phyloP scores from a whole-genome alignment of 2,888 invertebrate genomes.

The Pheosia tremula region DNA sequence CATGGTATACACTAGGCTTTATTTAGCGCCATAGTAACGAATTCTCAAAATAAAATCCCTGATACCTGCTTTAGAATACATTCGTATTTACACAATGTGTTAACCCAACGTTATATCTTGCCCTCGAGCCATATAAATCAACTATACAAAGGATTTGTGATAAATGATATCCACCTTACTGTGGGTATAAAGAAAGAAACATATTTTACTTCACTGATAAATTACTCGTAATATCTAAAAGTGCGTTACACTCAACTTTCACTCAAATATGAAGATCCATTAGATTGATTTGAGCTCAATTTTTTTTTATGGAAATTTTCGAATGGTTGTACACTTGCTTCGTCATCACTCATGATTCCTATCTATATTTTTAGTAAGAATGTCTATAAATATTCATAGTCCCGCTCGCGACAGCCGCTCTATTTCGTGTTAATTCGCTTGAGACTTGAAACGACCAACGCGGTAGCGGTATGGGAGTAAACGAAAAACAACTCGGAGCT shows the following conservation, averaged over 20 bases:
- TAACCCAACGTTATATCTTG: not conserved
- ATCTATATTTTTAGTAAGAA: slow-evolving; percentile 22
- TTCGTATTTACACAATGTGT: not conserved
- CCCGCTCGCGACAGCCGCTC: slow-evolving; percentile 27
- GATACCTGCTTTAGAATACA: not conserved
- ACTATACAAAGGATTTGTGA: not conserved
- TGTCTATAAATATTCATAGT: slow-evolving; percentile 55
- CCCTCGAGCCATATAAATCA: not conserved
- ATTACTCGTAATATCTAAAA: not conserved
- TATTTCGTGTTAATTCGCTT: slow-evolving; percentile 41
- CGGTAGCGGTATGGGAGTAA: not conserved
- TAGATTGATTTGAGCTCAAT: not conserved
- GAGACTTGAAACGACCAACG: slow-evolving; percentile 9
- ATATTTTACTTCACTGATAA: not conserved
- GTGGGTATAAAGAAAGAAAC: not conserved
- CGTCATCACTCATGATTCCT: slow-evolving; percentile 18
- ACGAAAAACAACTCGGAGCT: not conserved
- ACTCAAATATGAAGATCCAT: not conserved
- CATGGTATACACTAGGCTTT: too few relatives aligned
- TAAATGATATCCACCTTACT: not conserved
- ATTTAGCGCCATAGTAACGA: not conserved
- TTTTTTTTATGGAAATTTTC: not conserved
- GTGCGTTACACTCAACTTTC: not conserved
- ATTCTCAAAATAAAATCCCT: slow-evolving; percentile 4
- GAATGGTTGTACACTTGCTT: slow-evolving; percentile 8